Base-by-base conservation (phyloP, 2,113 vertebrate species). In the Leptobrachium leishanense region DNA sequence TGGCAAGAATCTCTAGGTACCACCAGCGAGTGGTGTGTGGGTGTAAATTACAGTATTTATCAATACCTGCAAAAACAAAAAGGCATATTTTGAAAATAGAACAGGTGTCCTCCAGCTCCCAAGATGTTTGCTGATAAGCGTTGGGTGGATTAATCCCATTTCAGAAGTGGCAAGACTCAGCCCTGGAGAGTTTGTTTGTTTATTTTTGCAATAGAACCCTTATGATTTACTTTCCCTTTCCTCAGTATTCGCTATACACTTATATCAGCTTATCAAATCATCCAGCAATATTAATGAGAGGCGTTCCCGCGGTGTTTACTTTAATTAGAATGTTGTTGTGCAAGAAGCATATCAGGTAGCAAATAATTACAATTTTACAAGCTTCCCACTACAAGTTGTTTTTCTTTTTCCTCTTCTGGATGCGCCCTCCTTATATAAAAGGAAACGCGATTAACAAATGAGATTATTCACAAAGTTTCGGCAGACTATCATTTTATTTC, bases 401-500 rank as follows among this genome's bases (percentile, higher is more conserved):
- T 31, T 31, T 31, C 20, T 31, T 31, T 31, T 31, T 31, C 20
- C 20, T 31, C 20, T 15, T 15, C 31, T 68, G n/a, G 67, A n/a
- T 68, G 43, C 15, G 43, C 82, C 67, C 83, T 88, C 4, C 91
- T 86, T 68, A 76, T 84, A 65, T 4, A 20, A 81, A 82, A 87
- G 72, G 83, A 85, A 90, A 87, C 83, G 82, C 77, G 75, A 77
- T 84, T 85, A 86, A 82, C 76, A 79, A 77, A 83, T 83, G 80
- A 76, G 54, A 69, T 42, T 55, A 82, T 79, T 81, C 73, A 20
- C 68, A 13, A 78, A 79, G 42, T 84, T 86, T 85, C 84, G 85
- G 82, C 88, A 88, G 89, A 87, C 84, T 59, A 81, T 83, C 9
- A 67, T 89, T 89, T 91, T 87, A 87, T 87, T 87, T 87, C 86